These are phyloP conservation scores for Hylaeus anthracinus DNA, from an alignment of 1,140 invertebrate species.

Conservation along the genomic window DNA sequence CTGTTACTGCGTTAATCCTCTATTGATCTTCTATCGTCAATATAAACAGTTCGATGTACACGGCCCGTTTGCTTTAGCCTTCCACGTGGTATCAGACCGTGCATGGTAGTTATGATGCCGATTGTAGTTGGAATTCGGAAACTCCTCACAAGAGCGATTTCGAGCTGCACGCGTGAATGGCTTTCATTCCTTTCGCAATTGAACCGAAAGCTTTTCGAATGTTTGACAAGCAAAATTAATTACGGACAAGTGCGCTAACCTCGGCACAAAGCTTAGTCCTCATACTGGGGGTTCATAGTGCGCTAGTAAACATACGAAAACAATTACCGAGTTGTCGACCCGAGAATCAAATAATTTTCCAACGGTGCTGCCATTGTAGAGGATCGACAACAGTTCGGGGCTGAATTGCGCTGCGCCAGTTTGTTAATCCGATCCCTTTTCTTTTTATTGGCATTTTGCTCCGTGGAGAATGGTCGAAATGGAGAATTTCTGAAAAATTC, in stretches of 20 bases:
- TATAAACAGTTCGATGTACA: no score
- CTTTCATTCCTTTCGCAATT: slow-evolving; percentile 10
- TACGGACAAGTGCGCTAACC: slow-evolving; percentile 3
- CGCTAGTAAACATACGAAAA: slow-evolving; percentile 7
- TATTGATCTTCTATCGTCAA: no score
- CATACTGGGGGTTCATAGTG: neutral
- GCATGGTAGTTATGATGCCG: no score
- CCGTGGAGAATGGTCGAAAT: no score
- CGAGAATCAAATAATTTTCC: neutral
- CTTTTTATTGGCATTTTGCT: neutral
- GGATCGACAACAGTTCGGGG: neutral
- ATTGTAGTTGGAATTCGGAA: no score
- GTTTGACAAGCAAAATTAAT: slow-evolving; percentile 14
- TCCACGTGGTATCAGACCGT: no score
- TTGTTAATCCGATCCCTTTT: neutral
- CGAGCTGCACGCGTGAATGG: neutral
- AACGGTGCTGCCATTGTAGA: neutral
- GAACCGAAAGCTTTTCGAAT: slow-evolving; percentile 11
- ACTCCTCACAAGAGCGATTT: neutral
- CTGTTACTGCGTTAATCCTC: no score
- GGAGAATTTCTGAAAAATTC: no score
- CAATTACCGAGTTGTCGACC: slow-evolving; percentile 15
- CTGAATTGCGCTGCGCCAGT: neutral
- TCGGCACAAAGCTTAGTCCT: neutral
- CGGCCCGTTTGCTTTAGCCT: no score